Base-by-base conservation (phyloP, 2,888 invertebrate genomes). In the Callyntrura sp. region DNA sequence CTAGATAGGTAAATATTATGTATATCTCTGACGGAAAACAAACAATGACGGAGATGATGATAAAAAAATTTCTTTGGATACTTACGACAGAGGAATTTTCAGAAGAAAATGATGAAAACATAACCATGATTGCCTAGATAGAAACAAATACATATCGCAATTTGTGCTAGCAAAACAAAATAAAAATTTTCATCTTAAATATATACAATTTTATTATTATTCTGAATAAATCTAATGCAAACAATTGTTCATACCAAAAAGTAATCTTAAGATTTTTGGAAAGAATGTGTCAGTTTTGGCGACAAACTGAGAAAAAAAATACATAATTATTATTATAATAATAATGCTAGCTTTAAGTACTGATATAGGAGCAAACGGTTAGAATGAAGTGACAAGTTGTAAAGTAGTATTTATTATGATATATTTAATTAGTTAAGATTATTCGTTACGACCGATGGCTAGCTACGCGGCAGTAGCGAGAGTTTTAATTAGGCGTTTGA, bases 61-160 rank as follows among this genome's bases (percentile, higher is more conserved):
- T 70, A 55, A 48, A 62, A 48, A 62, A 60, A 25, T 43, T 88
- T 76, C 70, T 82, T 35, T 68, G 35, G 68, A 48, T 23, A 48
- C 65, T 20, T 48, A 48, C 62, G 62, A 62, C 60, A 17, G 45
- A 35, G 23, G 11, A 23, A 60, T 83, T 28, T 62, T 85, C 51
- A 51, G 70, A 85, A 76, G 48, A 60, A 55, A 43, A 85, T 82
- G 23, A 79, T 35, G 20, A 82, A 90, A 84, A 85, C 83, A 62
- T 45, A 87, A 90, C 91, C 92, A 91, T 85, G 89, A 91, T 90
- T 92, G 92, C 92, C 92, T 92, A 91, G 91, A 91, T 92, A 90
- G 90, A 91, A 92, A 93, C 93, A 86, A 91, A 93, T 93, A 93
- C 93, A 93, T 93, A 93, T 93, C 93, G 90, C 90, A 93, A 85